Evolutionary conservation across 2,113 vertebrate species (phyloP).

Genomic region (Agapornis roseicollis): DNA sequence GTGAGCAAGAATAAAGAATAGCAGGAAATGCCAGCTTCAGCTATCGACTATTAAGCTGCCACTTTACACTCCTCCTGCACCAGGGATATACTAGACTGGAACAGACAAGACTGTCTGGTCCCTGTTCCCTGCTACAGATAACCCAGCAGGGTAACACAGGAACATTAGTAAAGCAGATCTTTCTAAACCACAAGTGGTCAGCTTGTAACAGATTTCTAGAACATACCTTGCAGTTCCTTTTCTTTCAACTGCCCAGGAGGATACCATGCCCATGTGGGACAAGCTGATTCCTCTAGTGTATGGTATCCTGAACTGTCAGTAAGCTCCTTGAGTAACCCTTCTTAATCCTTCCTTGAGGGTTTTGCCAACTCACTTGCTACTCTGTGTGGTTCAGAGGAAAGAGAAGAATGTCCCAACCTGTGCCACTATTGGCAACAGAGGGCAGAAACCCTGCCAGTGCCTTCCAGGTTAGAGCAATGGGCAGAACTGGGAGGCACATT

Average conservation of each 20-base stretch:
- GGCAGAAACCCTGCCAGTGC: not conserved
- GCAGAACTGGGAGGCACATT: not conserved
- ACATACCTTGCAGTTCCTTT: not conserved
- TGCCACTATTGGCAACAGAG: fast-evolving
- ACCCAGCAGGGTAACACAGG: not conserved
- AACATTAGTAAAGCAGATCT: not conserved
- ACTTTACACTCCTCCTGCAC: not conserved
- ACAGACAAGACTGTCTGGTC: not conserved
- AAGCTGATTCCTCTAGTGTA: not conserved
- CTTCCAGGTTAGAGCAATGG: not conserved
- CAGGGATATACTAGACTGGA: not conserved
- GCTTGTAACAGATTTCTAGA: not conserved
- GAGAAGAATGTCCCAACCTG: fast-evolving
- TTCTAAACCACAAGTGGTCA: not conserved
- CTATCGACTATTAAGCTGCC: not conserved
- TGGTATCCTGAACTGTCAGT: not conserved
- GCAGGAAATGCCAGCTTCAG: not conserved
- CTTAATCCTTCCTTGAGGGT: fast-evolving
- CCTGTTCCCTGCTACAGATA: not conserved
- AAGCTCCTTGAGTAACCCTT: not conserved
- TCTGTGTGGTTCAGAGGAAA: not conserved
- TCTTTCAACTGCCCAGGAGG: not conserved
- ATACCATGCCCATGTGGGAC: not conserved
- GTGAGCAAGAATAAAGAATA: not conserved
- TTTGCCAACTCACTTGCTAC: not conserved